Percentiles rank a stretch among this genome's conserved stretches.
Conservation (phyloP, 1,140 invertebrate genomes). For the Zaprionus ornatus region DNA sequence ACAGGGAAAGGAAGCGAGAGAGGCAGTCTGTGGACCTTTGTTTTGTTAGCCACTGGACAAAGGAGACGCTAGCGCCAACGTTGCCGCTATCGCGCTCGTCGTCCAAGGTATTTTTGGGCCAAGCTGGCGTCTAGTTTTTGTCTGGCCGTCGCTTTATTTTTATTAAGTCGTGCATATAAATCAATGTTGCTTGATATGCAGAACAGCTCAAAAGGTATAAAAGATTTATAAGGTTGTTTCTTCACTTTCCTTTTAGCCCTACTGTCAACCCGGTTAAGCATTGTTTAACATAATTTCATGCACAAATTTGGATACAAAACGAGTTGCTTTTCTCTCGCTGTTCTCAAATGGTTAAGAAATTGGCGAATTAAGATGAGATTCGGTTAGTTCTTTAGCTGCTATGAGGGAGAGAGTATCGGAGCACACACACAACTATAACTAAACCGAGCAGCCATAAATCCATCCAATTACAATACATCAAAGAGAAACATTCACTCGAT, state of each 20-base stretch:
- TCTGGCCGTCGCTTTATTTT: constrained; percentile 66
- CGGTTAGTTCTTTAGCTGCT: neutral
- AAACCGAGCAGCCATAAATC: constrained; percentile 65
- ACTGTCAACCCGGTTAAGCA: constrained; percentile 56
- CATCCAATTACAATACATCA: constrained; percentile 70
- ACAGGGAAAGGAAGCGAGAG: neutral
- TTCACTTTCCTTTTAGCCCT: neutral
- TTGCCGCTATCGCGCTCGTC: neutral
- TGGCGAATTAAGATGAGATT: neutral
- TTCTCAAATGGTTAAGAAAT: constrained; percentile 7
- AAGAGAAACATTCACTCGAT: constrained; percentile 48
- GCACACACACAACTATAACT: constrained; percentile 36
- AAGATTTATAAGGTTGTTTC: constrained; percentile 67
- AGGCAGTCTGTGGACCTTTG: constrained; percentile 28
- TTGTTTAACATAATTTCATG: constrained; percentile 70
- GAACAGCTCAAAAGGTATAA: constrained; percentile 77
- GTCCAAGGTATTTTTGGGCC: constrained; percentile 67
- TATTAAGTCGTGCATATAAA: constrained; percentile 81
- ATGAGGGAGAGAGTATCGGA: neutral
- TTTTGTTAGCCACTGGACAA: constrained; percentile 74
- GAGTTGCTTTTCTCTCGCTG: neutral
- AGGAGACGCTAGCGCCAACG: constrained; percentile 29
- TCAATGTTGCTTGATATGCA: constrained; percentile 79
- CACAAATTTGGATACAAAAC: constrained; percentile 42
- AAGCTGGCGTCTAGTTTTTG: constrained; percentile 71